Conservation (phyloP, 2,888 invertebrate species). For the Empis livida region DNA sequence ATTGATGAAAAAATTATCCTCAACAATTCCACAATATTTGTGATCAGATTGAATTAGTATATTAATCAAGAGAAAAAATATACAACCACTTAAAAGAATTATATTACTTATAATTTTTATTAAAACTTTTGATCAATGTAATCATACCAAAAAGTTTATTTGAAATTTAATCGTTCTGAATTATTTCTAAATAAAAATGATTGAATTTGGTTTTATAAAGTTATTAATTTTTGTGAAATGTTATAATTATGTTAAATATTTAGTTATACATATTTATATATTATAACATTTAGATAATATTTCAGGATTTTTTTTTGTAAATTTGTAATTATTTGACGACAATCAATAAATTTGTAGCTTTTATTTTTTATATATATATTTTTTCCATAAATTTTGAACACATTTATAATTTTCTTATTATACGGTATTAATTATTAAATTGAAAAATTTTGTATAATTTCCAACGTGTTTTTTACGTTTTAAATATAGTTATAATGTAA, state of each 20-base stretch:
- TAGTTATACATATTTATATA: background rate
- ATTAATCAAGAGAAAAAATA: too few species aligned
- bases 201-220: background rate
- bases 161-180: background rate
- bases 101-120: too few species aligned
- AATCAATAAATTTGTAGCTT: conserved; percentile 4
- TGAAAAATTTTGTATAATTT: conserved; percentile 2
- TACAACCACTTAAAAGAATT: too few species aligned
- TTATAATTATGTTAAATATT: background rate
- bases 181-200: background rate
- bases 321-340: conserved; percentile 1
- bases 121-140: too few species aligned
- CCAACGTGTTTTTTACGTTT: background rate
- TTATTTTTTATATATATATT: conserved; percentile 3
- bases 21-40: too few species aligned
- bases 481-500: background rate
- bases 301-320: background rate
- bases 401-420: conserved; percentile 2
- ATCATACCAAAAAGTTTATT: too few species aligned
- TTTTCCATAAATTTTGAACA: conserved; percentile 4
- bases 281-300: too few species aligned
- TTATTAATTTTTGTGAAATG: too few species aligned
- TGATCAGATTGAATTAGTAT: too few species aligned
- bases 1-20: too few species aligned
- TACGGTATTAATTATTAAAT: background rate